These are phyloP conservation scores for Hiodon alosoides DNA, from an alignment of 2,113 vertebrate species.

Conservation along the genomic window DNA sequence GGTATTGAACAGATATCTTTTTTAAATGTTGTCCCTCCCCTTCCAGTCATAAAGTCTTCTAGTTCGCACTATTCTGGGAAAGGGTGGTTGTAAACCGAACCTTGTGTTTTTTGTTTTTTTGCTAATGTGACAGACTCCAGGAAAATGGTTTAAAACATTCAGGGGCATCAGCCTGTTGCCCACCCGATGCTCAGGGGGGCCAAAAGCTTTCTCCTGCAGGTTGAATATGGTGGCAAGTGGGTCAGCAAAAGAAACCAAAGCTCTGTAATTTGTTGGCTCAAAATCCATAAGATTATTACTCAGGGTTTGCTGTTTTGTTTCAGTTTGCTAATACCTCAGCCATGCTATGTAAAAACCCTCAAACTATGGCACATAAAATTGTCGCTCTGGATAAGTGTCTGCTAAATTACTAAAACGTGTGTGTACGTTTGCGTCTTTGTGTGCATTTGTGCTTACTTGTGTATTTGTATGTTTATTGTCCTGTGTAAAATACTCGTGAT, in stretches of 20 bases:
- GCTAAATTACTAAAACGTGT: too few relatives aligned
- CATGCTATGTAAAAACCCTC: too few relatives aligned
- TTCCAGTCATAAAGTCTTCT: background rate
- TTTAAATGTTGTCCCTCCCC: background rate
- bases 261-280: background rate
- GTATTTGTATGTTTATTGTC: slow-evolving; percentile 34
- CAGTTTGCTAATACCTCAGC: background rate
- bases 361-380: too few relatives aligned
- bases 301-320: background rate
- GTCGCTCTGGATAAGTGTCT: too few relatives aligned
- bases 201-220: too few relatives aligned
- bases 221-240: too few relatives aligned
- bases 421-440: background rate
- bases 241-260: too few relatives aligned
- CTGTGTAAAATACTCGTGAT: slow-evolving; percentile 20
- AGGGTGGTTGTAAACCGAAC: slow-evolving; percentile 1
- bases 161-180: too few relatives aligned
- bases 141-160: too few relatives aligned
- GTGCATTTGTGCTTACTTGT: background rate
- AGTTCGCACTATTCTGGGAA: background rate
- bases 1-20: slow-evolving; percentile 10
- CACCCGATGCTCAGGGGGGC: too few relatives aligned
- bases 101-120: too few relatives aligned
- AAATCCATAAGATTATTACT: background rate
- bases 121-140: too few relatives aligned